Conservation (phyloP, 2,797 vertebrate genomes). For the Danionella dracula region DNA sequence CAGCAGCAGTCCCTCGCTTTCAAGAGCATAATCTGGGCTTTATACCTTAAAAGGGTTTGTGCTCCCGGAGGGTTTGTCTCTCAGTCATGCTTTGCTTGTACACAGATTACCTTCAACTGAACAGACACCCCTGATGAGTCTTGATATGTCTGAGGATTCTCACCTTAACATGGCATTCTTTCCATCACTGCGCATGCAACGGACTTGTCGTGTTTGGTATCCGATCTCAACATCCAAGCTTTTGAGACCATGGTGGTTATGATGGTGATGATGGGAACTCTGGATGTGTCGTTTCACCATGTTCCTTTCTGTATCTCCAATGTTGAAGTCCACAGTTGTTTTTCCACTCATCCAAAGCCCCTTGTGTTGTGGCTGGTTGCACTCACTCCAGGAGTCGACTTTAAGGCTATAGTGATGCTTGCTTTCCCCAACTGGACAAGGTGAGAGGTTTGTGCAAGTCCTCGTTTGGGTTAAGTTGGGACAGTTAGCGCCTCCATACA, state of each 20-base stretch:
- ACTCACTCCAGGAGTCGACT: constrained; percentile 84
- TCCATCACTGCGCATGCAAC: constrained; percentile 84
- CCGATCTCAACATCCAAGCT: constrained; percentile 79
- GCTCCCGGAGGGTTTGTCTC: constrained; percentile 36
- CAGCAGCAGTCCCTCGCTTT: constrained; percentile 24
- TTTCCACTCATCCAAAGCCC: constrained; percentile 64
- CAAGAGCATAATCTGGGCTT: constrained; percentile 38
- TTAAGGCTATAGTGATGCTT: constrained; percentile 85
- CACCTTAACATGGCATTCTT: constrained; percentile 82
- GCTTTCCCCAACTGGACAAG: constrained; percentile 75
- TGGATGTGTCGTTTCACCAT: constrained; percentile 53
- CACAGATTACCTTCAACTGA: constrained; percentile 8
- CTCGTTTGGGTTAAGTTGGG: constrained; percentile 83
- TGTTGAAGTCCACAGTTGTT: constrained; percentile 70
- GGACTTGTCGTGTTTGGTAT: constrained; percentile 82
- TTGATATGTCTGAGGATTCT: constrained; percentile 34
- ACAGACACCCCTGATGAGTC: background rate
- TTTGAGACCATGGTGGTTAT: constrained; percentile 49
- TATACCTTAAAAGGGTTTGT: constrained; percentile 36
- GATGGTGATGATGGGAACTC: constrained; percentile 42
- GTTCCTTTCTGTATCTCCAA: constrained; percentile 68
- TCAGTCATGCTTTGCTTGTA: constrained; percentile 17
- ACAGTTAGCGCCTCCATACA: constrained; percentile 84
- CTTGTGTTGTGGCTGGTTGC: constrained; percentile 71
- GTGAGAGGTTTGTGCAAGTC: constrained; percentile 57